These are phyloP conservation scores for Agrochola macilenta DNA, from an alignment of 2,888 invertebrate species.

Conservation along the genomic window DNA sequence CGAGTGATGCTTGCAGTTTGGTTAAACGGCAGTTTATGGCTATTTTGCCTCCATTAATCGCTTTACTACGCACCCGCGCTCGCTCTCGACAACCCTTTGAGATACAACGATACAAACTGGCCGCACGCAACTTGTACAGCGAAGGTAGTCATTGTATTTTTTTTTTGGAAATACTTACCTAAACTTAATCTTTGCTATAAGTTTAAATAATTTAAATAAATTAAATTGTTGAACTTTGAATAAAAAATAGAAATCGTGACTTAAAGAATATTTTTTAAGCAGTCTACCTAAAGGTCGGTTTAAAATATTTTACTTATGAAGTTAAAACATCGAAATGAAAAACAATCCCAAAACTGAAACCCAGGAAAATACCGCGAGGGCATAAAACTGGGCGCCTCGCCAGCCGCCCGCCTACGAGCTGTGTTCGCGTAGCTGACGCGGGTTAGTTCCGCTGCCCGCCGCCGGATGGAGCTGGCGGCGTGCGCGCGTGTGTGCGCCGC, in stretches of 20 bases:
- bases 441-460: conserved; percentile 83
- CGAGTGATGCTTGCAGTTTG: conserved; percentile 90
- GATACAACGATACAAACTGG: conserved; percentile 50
- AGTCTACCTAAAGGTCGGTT: neutral
- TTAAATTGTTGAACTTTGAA: no score
- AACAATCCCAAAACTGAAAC: conserved; percentile 27
- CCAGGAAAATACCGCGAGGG: conserved; percentile 36
- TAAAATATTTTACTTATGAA: neutral
- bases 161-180: neutral
- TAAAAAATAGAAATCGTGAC: neutral
- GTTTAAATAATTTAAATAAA: neutral
- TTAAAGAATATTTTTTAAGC: conserved; percentile 2
- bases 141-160: conserved; percentile 7
- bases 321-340: neutral
- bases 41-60: conserved; percentile 91
- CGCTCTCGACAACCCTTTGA: conserved; percentile 83
- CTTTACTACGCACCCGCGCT: conserved; percentile 89
- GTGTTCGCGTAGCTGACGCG: conserved; percentile 56
- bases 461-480: conserved; percentile 79
- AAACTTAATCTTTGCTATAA: neutral
- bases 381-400: conserved; percentile 69
- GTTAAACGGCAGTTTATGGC: conserved; percentile 90
- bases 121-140: conserved; percentile 36
- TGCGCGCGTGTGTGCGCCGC: conserved; percentile 87
- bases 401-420: conserved; percentile 80